Evolutionary conservation across 2,888 invertebrate genomes (phyloP), one percentile per base, ranked within the genome.

Genomic region (Pocota personata): DNA sequence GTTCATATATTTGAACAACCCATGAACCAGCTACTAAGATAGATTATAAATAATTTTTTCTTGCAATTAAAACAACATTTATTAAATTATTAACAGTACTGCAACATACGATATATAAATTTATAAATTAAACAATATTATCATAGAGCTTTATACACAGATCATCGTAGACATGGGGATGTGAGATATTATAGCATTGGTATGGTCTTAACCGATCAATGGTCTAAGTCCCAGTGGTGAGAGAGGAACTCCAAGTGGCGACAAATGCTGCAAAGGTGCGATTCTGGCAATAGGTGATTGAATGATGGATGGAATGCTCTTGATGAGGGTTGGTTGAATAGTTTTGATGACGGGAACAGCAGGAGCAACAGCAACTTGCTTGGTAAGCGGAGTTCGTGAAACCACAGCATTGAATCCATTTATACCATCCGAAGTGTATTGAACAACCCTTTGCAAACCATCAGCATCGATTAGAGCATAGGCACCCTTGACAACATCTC

Each of bases 341-440:
- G 78, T 67, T 55, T 83, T 83, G 32, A 83, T 58, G 7, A 82
- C 58, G 12, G 82, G 82, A 12, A 46, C 76, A 27, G 50, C 80
- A 5, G 67, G 71, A 21, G 76, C 82, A 52, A 69, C 69, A 35
- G 71, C 80, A 19, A 83, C 7, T 55, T 83, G 83, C n/a, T 84
- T 82, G 19, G 62, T 82, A 66, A 88, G 76, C 40, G 87, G 87
- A 19, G 77, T 78, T 24, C 88, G 77, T 8, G 77, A 48, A 7
- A 89, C 89, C 12, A 88, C 60, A 3, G 89, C 89, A 67, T 89
- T 89, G 80, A 89, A 89, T 55, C 89, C 89, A 16, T 82, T 89
- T 16, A 87, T 80, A 3, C 62, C 87, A 84, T 89, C 89, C 24
- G 88, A 88, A 14, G 84, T 87, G 73, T 89, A 89, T 27, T 89